Evolutionary conservation across 2,797 vertebrate species (phyloP).

Genomic region (Loriculus beryllinus): DNA sequence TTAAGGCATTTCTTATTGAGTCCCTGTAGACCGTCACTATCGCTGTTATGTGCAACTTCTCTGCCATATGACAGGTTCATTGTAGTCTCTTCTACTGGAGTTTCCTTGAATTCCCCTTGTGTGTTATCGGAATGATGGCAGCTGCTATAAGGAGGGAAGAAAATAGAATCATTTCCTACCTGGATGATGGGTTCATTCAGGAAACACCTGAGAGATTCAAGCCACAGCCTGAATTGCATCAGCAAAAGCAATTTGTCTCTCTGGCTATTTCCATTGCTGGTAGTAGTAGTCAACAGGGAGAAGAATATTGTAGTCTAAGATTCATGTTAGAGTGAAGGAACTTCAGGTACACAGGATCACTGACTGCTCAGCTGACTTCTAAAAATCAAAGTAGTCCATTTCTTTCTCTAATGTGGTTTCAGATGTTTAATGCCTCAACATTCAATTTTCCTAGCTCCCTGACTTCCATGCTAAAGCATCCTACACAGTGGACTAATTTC

Average conservation of each 20-base stretch:
- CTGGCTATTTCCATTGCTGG: conserved; percentile 6
- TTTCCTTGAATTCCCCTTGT: neutral
- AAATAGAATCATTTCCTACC: conserved; percentile 25
- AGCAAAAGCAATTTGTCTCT: conserved; percentile 34
- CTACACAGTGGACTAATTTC: neutral
- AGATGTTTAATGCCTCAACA: neutral
- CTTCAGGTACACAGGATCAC: neutral
- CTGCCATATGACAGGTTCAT: neutral
- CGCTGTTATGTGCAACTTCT: neutral
- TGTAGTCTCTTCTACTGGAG: neutral
- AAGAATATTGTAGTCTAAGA: neutral
- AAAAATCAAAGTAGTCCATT: neutral
- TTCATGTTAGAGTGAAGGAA: neutral
- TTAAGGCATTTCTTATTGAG: neutral
- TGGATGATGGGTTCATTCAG: conserved; percentile 31
- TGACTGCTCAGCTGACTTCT: conserved; percentile 4
- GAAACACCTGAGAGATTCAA: neutral
- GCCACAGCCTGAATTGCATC: neutral
- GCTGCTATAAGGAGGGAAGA: neutral
- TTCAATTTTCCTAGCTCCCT: neutral
- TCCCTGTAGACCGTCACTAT: neutral
- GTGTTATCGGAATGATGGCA: neutral
- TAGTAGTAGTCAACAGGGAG: neutral
- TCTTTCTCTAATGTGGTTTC: neutral
- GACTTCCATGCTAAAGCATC: neutral